phyloP scores from a whole-genome alignment of 2,888 invertebrate genomes.

The Digitonthophagus gazella region DNA sequence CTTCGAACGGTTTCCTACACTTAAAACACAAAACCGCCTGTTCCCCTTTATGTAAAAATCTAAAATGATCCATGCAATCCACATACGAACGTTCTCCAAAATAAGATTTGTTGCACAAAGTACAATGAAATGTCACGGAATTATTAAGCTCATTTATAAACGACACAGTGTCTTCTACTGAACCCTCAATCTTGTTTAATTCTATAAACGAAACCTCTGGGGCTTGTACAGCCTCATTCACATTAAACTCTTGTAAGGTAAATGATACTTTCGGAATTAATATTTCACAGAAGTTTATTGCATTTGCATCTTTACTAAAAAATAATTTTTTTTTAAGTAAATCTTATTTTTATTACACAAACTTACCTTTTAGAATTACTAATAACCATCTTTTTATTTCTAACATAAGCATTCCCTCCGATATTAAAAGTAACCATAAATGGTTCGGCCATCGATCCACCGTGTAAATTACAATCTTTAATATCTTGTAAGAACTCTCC shows the following conservation, averaged over 20 bases:
- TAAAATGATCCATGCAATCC: slow-evolving; percentile 24
- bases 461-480: slow-evolving; percentile 24
- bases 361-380: slow-evolving; percentile 22
- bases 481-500: slow-evolving; percentile 31
- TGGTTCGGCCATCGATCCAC: slow-evolving; percentile 28
- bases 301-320: slow-evolving; percentile 26
- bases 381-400: slow-evolving; percentile 31
- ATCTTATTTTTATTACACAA: neutral
- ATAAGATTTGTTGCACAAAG: slow-evolving; percentile 22
- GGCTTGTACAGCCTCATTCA: slow-evolving; percentile 22
- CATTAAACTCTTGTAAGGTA: slow-evolving; percentile 24
- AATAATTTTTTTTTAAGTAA: neutral
- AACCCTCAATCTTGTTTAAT: slow-evolving; percentile 22
- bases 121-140: slow-evolving; percentile 27
- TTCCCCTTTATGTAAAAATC: slow-evolving; percentile 26
- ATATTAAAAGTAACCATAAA: slow-evolving; percentile 30
- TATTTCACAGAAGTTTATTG: slow-evolving; percentile 30
- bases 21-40: slow-evolving; percentile 28
- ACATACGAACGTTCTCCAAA: slow-evolving; percentile 10
- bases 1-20: slow-evolving; percentile 24
- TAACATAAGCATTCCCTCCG: slow-evolving; percentile 29
- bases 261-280: slow-evolving; percentile 28
- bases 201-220: slow-evolving; percentile 22
- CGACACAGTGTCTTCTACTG: neutral
- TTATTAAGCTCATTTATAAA: slow-evolving; percentile 17